Base-by-base conservation (phyloP, 2,113 vertebrate species). In the Anser brachyrhynchus region DNA sequence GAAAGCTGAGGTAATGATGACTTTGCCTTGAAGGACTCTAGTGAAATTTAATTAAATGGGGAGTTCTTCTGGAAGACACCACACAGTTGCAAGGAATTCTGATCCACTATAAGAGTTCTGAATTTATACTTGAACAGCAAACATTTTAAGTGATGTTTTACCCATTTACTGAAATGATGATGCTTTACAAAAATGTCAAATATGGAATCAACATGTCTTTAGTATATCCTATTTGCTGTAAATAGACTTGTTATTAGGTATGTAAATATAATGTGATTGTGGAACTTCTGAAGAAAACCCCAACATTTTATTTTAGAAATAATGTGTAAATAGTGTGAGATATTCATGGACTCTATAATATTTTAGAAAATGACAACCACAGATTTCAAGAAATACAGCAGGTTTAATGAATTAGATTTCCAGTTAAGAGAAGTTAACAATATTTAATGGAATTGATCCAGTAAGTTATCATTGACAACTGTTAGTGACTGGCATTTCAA, bases 231-330 rank as follows among this genome's bases (percentile, higher is more conserved):
- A 15, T 75, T 87, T 93, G 25, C 46, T 89, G 6, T 86, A 66
- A 91, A 81, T 37, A 78, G 21, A 61, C 72, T 90, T 76, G 55
- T 23, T 87, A 28, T 91, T 74, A 71, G 16, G 3, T 57, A 17
- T 35, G 44, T 70, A 58, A 75, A 91, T 93, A 33, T 28, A 54
- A 65, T 0, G 1, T 49, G 51, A 54, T 58, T 84, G 1, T 61
- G 25, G 0, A n/a, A 78, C 37, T 74, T 81, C 57, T 44, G 65
- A 85, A 69, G 72, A 79, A 94, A 93, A 65, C 4, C 6, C 5
- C 16, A 88, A 69, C 10, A 13, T 74, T 95, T 86, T 88, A 31
- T 89, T 95, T 88, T 74, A 92, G 74, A 78, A 95, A 61, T 51
- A 55, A 44, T 92, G 6, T 87, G 44, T 51, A 87, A 58, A 62